These are phyloP conservation scores for Nemopilema nomurai DNA, from an alignment of 30 jellyfish, hydroid and myxozoan genomes.

Conservation along the genomic window DNA sequence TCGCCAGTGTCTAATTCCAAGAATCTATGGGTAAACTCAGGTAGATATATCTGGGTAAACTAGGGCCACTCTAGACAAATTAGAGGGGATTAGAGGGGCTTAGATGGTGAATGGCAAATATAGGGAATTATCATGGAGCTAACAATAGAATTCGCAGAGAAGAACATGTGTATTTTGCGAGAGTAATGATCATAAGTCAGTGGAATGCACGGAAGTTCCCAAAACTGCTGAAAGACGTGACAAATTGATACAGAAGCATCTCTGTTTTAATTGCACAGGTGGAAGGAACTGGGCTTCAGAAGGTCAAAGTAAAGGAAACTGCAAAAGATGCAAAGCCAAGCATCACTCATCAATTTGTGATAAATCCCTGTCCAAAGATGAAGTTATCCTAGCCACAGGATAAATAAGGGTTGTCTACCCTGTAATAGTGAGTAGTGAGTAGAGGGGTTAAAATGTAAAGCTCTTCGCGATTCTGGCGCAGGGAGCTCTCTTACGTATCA, in stretches of 20 bases:
- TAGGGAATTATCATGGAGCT: no score
- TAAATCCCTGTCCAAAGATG: conserved; percentile 22
- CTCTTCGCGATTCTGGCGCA: conserved; percentile 80
- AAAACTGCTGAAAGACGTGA: conserved; percentile 13
- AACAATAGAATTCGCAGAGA: no score
- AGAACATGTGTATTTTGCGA: conserved; percentile 14
- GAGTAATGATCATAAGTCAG: conserved; percentile 32
- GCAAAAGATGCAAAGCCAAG: conserved; percentile 43
- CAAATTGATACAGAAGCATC: conserved; percentile 36
- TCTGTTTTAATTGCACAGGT: conserved; percentile 73
- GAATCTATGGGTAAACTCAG: no score
- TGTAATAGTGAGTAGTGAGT: conserved; percentile 17
- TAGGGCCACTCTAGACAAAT: no score
- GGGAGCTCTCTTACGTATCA: conserved; percentile 71
- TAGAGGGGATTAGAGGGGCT: no score
- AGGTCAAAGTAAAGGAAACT: conserved; percentile 31
- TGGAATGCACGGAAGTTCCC: conserved; percentile 23
- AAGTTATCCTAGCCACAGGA: conserved; percentile 34
- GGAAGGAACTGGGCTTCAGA: neutral
- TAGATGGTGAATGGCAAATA: no score
- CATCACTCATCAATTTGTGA: conserved; percentile 75
- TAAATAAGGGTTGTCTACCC: conserved; percentile 36
- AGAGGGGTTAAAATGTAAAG: conserved; percentile 60
- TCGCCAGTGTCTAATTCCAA: no score
- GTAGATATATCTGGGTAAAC: no score